phyloP scores from a whole-genome alignment of 2,888 invertebrate species.

The Dascillus cervinus region DNA sequence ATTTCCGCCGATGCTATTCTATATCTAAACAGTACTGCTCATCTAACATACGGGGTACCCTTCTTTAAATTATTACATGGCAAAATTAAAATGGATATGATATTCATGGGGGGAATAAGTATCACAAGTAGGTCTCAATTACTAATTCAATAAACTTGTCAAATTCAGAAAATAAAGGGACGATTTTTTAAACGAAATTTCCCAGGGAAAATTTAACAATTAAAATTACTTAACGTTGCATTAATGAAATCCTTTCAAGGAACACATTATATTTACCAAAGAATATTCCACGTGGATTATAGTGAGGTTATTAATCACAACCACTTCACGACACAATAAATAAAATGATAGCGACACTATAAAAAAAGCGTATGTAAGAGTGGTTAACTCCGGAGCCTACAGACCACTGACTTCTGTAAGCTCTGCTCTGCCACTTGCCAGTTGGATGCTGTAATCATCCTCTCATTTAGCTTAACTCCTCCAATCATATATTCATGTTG shows the following conservation, averaged over 20 bases:
- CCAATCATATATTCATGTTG: conserved; percentile 20
- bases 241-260: conserved; percentile 3
- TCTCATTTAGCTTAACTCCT: conserved; percentile 21
- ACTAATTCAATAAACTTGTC: too few species aligned
- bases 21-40: conserved; percentile 15
- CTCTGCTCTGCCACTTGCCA: conserved; percentile 16
- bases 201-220: too few species aligned
- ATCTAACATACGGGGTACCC: conserved; percentile 11
- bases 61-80: conserved; percentile 17
- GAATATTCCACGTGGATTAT: conserved; percentile 19
- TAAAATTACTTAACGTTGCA: too few species aligned
- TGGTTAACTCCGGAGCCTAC: conserved; percentile 20
- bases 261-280: conserved; percentile 16
- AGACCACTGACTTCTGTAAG: conserved; percentile 22
- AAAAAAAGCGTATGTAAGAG: too few species aligned
- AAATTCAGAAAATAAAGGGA: too few species aligned
- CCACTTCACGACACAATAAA: conserved; percentile 16
- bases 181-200: too few species aligned
- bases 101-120: conserved; percentile 24
- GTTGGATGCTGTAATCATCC: conserved; percentile 22
- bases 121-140: too few species aligned
- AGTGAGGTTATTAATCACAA: conserved; percentile 15
- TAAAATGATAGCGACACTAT: conserved; percentile 14
- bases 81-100: conserved; percentile 29
- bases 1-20: conserved; percentile 28